Conservation (phyloP, 1,140 invertebrate species). For the Danaus melanippus region DNA sequence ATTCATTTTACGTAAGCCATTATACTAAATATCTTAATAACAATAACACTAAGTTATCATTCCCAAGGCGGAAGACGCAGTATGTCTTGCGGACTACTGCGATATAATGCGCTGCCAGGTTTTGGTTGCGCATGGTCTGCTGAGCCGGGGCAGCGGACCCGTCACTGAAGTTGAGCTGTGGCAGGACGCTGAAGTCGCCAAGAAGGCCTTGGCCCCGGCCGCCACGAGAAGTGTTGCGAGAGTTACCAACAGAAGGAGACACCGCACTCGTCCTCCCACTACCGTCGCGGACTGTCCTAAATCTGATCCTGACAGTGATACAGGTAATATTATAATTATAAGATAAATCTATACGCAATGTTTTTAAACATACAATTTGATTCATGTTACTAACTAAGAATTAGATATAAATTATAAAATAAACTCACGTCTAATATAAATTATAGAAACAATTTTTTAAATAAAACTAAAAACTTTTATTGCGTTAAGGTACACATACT, state of each 20-base stretch:
- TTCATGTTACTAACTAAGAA: too few species aligned
- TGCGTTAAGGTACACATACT: too few species aligned
- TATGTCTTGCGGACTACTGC: slow-evolving; percentile 94
- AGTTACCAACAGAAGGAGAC: slow-evolving; percentile 30
- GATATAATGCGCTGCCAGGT: slow-evolving; percentile 96
- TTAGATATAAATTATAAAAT: too few species aligned
- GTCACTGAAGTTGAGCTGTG: slow-evolving; percentile 84
- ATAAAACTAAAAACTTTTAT: too few species aligned
- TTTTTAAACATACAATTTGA: too few species aligned
- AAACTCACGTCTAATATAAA: too few species aligned
- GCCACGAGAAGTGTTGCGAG: slow-evolving; percentile 55
- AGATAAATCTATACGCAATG: too few species aligned
- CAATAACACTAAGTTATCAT: too few species aligned
- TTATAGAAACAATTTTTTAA: too few species aligned
- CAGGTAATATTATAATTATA: too few species aligned
- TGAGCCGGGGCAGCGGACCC: slow-evolving; percentile 73
- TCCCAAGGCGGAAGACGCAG: slow-evolving; percentile 86
- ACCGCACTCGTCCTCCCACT: slow-evolving; percentile 19
- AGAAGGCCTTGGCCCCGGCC: slow-evolving; percentile 77
- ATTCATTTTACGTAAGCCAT: too few species aligned
- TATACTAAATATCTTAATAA: too few species aligned
- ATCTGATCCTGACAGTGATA: slow-evolving; percentile 25
- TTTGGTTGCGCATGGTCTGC: slow-evolving; percentile 79
- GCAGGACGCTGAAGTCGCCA: slow-evolving; percentile 78
- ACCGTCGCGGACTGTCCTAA: slow-evolving; percentile 47